A percentile compares a stretch with the other conserved stretches of the same genome.
phyloP scores from a whole-genome alignment of 35 echinoderm and acorn worm species.

The Holothuria glaberrima region DNA sequence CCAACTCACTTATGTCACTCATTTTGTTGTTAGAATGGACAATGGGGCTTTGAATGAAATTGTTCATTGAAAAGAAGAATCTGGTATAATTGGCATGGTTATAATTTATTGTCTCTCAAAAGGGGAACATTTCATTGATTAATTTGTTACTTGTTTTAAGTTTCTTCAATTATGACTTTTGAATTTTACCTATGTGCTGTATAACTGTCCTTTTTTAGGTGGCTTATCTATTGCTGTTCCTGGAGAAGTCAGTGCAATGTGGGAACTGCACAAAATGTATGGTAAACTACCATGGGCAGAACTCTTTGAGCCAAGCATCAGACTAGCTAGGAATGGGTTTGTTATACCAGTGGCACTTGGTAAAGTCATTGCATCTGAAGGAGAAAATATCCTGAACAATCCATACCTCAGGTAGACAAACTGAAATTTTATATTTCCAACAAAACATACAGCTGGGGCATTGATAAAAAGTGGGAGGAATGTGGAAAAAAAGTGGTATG shows the following conservation, averaged over 20 bases:
- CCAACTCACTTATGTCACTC: too few species aligned
- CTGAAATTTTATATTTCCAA: neutral
- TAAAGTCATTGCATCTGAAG: neutral
- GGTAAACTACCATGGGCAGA: conserved; percentile 49
- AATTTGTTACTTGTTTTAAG: too few species aligned
- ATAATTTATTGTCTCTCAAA: neutral
- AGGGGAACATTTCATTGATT: neutral
- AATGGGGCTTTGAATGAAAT: too few species aligned
- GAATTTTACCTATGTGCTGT: too few species aligned
- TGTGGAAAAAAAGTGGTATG: too few species aligned
- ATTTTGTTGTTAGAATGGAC: too few species aligned
- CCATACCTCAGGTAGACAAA: conserved; percentile 37
- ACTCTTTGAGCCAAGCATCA: conserved; percentile 46
- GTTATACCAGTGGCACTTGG: conserved; percentile 1
- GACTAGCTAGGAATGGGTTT: conserved; percentile 30
- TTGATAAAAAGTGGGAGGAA: too few species aligned
- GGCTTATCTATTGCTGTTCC: conserved; percentile 55
- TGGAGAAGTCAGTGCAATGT: conserved; percentile 52
- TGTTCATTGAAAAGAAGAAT: too few species aligned
- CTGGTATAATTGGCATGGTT: neutral
- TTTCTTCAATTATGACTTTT: too few species aligned
- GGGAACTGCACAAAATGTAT: conserved; percentile 41
- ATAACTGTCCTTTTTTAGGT: neutral
- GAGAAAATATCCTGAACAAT: conserved; percentile 27
- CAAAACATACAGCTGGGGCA: too few species aligned